phyloP scores from a whole-genome alignment of 1,140 invertebrate species.

The Lucilia sericata region DNA sequence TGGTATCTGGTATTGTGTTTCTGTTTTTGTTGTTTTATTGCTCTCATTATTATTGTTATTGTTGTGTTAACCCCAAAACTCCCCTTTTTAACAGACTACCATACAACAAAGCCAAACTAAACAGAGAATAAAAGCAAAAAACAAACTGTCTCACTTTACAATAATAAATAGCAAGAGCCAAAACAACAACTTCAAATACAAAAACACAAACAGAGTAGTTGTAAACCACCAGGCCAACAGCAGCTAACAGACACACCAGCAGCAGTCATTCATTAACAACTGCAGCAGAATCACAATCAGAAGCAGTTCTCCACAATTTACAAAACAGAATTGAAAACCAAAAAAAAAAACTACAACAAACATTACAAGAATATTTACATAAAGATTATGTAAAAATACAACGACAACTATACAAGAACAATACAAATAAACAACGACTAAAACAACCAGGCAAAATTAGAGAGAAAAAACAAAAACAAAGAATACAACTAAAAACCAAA shows the following conservation, averaged over 20 bases:
- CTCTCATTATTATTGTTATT: too few species aligned
- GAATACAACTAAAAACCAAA: neutral
- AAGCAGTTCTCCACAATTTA: neutral
- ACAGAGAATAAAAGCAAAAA: neutral
- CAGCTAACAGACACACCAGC: neutral
- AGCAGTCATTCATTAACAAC: neutral
- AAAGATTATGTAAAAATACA: constrained; percentile 20
- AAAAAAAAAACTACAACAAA: too few species aligned
- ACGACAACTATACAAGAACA: constrained; percentile 31
- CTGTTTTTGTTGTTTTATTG: too few species aligned
- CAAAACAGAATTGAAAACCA: too few species aligned
- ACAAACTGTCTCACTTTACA: neutral
- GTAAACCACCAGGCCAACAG: neutral
- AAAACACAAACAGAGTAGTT: constrained; percentile 5
- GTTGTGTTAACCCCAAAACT: constrained; percentile 11
- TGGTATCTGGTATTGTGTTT: neutral
- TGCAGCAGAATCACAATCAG: neutral
- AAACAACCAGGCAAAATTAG: neutral
- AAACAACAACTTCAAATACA: constrained; percentile 17
- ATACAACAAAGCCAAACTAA: neutral
- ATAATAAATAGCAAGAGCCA: neutral
- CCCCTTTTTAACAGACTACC: neutral
- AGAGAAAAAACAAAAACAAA: neutral
- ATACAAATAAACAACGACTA: neutral
- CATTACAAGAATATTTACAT: neutral